Base-by-base conservation (phyloP, 2,888 invertebrate genomes). In the Andrena camellia region DNA sequence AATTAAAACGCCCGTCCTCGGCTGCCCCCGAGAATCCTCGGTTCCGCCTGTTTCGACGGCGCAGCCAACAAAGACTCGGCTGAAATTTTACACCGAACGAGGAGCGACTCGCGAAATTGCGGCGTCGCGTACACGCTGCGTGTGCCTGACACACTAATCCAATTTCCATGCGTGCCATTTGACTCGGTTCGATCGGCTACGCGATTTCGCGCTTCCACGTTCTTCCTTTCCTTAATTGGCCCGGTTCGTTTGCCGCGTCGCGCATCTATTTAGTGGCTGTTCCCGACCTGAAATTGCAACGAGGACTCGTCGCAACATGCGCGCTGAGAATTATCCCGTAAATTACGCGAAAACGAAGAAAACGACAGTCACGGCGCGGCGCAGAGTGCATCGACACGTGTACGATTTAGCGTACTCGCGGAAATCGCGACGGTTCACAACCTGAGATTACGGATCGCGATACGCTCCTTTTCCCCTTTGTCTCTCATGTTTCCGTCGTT, bases 71-170 rank as follows among this genome's bases (percentile, higher is more conserved):
- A 54, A n/a, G 8, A 54, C 20, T 54, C 20, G 20, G 20, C 8
- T 20, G 23, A 3, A 26, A 26, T 26, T 26, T 26, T 10, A 10
- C 10, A 13, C 8, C 13, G 35, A 35, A 35, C 33, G 10, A 2
- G 31, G 17, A 48, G 3, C 8, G 23, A 33, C 26, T 23, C 31
- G 33, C 60, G 67, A 63, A 35, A 52, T 29, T 29, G 29, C 31
- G 33, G 50, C 17, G 13, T 13, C 68, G 48, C 52, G 50, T 66
- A 29, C 69, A 48, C 79, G 48, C 50, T 23, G 50, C 76, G 57
- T 71, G 23, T 57, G 52, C 42, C 57, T 88, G 88, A 85, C 88
- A 88, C 66, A 85, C 78, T 88, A 62, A 85, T 88, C 88, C 78
- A 86, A 88, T 88, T 88, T 88, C 85, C 83, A 76, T 64, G 81